These are phyloP conservation scores for Clinocottus analis DNA, from an alignment of 2,113 vertebrate species.

Conservation along the genomic window DNA sequence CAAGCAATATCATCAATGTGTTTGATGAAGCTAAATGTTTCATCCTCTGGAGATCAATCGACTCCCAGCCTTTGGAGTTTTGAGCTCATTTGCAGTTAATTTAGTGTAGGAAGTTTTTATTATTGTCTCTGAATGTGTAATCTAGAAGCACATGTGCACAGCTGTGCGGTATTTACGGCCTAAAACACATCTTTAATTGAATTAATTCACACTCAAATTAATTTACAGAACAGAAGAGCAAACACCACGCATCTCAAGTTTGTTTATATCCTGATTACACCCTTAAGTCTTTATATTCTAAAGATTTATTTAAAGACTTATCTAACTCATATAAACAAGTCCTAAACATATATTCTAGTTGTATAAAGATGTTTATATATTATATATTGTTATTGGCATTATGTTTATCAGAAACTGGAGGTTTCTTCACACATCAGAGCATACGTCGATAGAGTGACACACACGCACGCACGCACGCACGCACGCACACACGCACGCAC, in stretches of 20 bases:
- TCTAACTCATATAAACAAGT: background rate
- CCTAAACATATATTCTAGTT: conserved; percentile 38
- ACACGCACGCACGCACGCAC: background rate
- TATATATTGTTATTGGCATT: conserved; percentile 37
- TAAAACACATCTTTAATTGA: conserved; percentile 20
- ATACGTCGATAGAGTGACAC: background rate
- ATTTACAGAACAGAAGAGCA: conserved; percentile 27
- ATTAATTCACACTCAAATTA: conserved; percentile 42
- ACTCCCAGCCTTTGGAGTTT: background rate
- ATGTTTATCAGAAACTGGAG: conserved; percentile 16
- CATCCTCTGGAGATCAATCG: background rate
- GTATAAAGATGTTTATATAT: too few relatives aligned
- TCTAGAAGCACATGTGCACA: conserved; percentile 12
- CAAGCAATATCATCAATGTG: background rate
- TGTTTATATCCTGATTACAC: conserved; percentile 11
- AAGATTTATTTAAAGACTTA: background rate
- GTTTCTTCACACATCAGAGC: conserved; percentile 1
- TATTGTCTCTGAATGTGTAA: conserved; percentile 24
- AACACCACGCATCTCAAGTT: background rate
- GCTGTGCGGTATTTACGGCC: conserved; percentile 11
- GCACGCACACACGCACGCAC: conserved; percentile 4
- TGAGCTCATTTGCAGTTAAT: background rate
- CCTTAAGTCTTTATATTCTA: background rate
- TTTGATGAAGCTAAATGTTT: background rate
- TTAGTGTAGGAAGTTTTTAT: background rate